A percentile compares a stretch with the other conserved stretches of the same genome.
Evolutionary conservation across 2,797 vertebrate genomes (phyloP).

Genomic region (Rhinichthys osculus): DNA sequence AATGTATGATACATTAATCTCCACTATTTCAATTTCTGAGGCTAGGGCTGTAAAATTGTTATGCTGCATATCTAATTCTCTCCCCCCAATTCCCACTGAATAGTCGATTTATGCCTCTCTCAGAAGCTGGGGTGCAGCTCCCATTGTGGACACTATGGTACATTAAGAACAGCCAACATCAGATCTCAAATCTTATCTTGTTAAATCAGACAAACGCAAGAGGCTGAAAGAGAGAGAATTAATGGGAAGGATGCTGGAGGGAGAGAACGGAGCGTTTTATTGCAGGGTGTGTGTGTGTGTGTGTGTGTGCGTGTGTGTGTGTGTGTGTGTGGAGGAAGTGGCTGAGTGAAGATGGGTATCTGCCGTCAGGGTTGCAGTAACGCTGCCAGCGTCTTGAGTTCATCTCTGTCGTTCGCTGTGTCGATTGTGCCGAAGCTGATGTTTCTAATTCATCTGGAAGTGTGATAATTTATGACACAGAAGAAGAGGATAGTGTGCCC

Average conservation of each 20-base stretch:
- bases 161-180: slow-evolving; percentile 94
- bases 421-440: slow-evolving; percentile 55
- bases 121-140: slow-evolving; percentile 84
- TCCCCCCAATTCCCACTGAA: slow-evolving; percentile 74
- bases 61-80: slow-evolving; percentile 92
- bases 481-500: slow-evolving; percentile 48
- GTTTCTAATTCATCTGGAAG: slow-evolving; percentile 54
- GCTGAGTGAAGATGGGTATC: slow-evolving; percentile 63
- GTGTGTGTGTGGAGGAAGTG: slow-evolving; percentile 9
- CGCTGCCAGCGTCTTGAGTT: slow-evolving; percentile 41
- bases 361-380: slow-evolving; percentile 52
- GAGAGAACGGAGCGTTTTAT: slow-evolving; percentile 60
- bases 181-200: slow-evolving; percentile 97
- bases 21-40: slow-evolving; percentile 90
- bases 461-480: slow-evolving; percentile 39
- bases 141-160: slow-evolving; percentile 85
- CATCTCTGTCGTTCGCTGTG: slow-evolving; percentile 36
- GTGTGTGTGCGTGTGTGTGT: slow-evolving; percentile 15
- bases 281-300: slow-evolving; percentile 49
- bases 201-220: slow-evolving; percentile 90
- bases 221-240: slow-evolving; percentile 89
- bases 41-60: slow-evolving; percentile 92
- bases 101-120: slow-evolving; percentile 92
- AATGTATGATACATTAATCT: slow-evolving; percentile 93
- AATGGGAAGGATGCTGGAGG: slow-evolving; percentile 76